These are phyloP conservation scores for Villa cingulata DNA, from an alignment of 2,888 invertebrate species.

Conservation along the genomic window DNA sequence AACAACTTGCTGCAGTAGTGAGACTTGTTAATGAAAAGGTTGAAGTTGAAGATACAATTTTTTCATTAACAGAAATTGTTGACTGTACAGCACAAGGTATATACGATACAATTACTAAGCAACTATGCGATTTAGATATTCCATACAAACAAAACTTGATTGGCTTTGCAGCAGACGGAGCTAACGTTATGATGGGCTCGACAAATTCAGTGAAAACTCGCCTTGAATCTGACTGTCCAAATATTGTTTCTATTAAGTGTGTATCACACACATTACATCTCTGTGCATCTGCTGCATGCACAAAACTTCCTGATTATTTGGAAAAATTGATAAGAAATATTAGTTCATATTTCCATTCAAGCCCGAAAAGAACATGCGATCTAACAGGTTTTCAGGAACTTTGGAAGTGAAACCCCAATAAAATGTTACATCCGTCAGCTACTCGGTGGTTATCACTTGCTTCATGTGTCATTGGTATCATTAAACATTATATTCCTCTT, in stretches of 20 bases:
- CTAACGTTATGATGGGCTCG: too few relatives aligned
- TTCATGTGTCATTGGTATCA: background rate
- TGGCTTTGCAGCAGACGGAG: too few relatives aligned
- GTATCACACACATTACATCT: background rate
- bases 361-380: background rate
- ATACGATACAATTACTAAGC: background rate
- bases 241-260: background rate
- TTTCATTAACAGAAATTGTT: background rate
- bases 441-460: background rate
- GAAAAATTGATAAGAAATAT: background rate
- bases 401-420: background rate
- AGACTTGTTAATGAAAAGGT: background rate
- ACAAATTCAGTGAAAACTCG: too few relatives aligned
- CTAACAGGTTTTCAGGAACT: background rate
- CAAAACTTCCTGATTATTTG: background rate
- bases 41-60: background rate
- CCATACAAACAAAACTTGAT: too few relatives aligned
- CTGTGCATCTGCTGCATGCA: background rate
- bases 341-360: background rate
- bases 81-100: background rate
- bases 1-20: background rate
- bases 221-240: too few relatives aligned
- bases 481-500: background rate
- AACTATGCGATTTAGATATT: too few relatives aligned
- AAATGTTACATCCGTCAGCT: background rate